Percentiles rank a stretch among this genome's conserved stretches.
These are phyloP conservation scores for Megaceryle torquata DNA, from an alignment of 2,113 vertebrate genomes.

Conservation along the genomic window DNA sequence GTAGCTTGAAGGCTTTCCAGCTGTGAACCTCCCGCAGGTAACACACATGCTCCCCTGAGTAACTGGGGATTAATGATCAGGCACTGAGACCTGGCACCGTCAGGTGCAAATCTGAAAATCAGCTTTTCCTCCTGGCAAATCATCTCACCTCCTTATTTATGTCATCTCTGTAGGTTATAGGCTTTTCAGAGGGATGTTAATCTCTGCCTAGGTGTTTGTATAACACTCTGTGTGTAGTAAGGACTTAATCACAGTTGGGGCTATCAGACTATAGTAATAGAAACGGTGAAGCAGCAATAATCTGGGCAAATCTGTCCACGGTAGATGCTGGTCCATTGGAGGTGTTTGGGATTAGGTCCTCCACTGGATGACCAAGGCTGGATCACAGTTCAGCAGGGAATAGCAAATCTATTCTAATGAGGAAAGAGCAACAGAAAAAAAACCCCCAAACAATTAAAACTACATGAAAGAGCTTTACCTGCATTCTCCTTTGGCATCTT, in stretches of 20 bases:
- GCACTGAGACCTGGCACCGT: neutral
- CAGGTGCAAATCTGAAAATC: conserved; percentile 35
- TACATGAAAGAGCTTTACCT: neutral
- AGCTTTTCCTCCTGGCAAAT: neutral
- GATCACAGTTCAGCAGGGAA: neutral
- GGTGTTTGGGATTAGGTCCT: neutral
- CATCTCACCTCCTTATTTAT: neutral
- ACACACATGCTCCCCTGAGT: neutral
- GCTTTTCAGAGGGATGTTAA: neutral
- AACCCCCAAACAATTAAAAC: neutral
- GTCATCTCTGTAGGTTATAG: neutral
- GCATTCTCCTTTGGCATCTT: neutral
- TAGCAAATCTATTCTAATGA: neutral
- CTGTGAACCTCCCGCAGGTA: neutral
- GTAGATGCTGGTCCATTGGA: neutral
- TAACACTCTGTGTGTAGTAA: neutral
- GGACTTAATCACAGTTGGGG: neutral
- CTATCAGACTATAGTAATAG: neutral
- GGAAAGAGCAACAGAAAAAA: neutral
- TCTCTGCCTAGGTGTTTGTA: neutral
- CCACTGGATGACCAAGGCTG: neutral
- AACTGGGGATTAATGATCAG: neutral
- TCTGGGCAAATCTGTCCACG: neutral
- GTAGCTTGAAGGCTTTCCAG: conserved; percentile 3
- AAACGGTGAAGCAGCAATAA: neutral